Percentiles rank a stretch among this genome's conserved stretches.
Evolutionary conservation across 2,888 invertebrate species (phyloP).

Genomic region (Invenusta paracnida): DNA sequence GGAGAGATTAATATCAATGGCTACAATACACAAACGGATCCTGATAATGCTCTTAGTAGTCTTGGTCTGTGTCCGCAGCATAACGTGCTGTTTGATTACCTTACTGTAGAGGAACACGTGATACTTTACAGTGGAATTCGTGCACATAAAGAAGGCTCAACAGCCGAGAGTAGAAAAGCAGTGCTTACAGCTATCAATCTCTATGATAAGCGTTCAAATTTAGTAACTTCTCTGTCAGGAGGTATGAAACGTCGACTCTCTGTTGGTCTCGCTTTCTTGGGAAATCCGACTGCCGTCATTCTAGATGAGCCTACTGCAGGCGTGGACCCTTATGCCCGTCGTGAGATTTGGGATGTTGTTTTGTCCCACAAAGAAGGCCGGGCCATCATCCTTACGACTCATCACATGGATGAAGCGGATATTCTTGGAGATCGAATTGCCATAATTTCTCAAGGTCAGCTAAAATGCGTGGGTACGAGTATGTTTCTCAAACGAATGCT

Average conservation of each 20-base stretch:
- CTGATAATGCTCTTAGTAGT: constrained; percentile 68
- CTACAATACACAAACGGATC: constrained; percentile 68
- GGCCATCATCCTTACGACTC: constrained; percentile 63
- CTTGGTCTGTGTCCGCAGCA: constrained; percentile 82
- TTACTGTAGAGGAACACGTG: constrained; percentile 60
- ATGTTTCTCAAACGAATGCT: constrained; percentile 32
- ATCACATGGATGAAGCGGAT: constrained; percentile 65
- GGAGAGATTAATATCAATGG: constrained; percentile 74
- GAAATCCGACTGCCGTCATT: constrained; percentile 68
- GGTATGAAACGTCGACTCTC: constrained; percentile 80
- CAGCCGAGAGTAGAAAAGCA: too few relatives aligned
- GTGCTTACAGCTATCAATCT: constrained; percentile 63
- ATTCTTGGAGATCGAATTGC: constrained; percentile 63
- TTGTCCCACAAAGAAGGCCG: constrained; percentile 66
- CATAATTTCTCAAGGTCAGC: constrained; percentile 62
- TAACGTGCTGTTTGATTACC: constrained; percentile 70
- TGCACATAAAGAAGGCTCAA: too few relatives aligned
- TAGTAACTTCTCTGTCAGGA: constrained; percentile 63
- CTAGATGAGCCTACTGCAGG: constrained; percentile 80
- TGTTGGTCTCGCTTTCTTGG: constrained; percentile 80
- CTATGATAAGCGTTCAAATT: constrained; percentile 64
- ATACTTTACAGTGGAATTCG: neutral
- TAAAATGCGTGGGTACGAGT: constrained; percentile 45
- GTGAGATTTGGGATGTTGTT: constrained; percentile 73
- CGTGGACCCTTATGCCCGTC: constrained; percentile 79